Percentiles rank a stretch among this genome's conserved stretches.
These are phyloP conservation scores for Trichogramma pretiosum DNA, from an alignment of 1,140 invertebrate genomes.

Conservation along the genomic window DNA sequence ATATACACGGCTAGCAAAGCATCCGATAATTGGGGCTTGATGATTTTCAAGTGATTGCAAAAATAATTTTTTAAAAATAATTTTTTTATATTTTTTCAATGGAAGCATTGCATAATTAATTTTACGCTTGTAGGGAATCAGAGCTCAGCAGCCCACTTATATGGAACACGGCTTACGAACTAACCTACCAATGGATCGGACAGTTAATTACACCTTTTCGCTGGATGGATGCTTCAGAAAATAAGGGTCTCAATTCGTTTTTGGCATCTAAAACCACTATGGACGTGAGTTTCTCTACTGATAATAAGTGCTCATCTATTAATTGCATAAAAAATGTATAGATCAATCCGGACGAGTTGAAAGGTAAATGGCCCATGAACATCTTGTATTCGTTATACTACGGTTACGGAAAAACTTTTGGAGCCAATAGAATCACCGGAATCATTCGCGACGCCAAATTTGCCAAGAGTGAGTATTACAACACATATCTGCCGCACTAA, in stretches of 20 bases:
- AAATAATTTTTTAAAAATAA: not conserved
- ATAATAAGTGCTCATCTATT: not conserved
- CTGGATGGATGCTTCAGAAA: conserved; percentile 62
- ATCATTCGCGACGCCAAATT: conserved; percentile 63
- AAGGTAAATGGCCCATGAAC: conserved; percentile 68
- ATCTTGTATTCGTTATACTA: conserved; percentile 65
- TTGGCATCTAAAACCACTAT: conserved; percentile 58
- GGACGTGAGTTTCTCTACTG: conserved; percentile 48
- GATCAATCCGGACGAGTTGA: conserved; percentile 59
- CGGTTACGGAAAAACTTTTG: conserved; percentile 63
- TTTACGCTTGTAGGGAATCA: conserved; percentile 54
- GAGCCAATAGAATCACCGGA: conserved; percentile 60
- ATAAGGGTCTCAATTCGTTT: conserved; percentile 64
- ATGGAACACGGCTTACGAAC: conserved; percentile 55
- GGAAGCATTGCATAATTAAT: conserved; percentile 10
- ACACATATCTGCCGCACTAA: no score
- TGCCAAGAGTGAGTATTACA: conserved; percentile 48
- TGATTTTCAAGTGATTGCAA: conserved; percentile 58
- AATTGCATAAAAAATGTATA: conserved; percentile 36
- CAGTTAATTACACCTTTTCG: conserved; percentile 59
- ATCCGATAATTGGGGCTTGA: conserved; percentile 67
- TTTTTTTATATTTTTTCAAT: not conserved
- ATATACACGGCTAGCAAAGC: conserved; percentile 62
- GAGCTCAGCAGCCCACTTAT: conserved; percentile 53
- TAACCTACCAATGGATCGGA: conserved; percentile 69